Evolutionary conservation across 2,888 invertebrate species (phyloP).

Genomic region (Mythimna albipuncta): DNA sequence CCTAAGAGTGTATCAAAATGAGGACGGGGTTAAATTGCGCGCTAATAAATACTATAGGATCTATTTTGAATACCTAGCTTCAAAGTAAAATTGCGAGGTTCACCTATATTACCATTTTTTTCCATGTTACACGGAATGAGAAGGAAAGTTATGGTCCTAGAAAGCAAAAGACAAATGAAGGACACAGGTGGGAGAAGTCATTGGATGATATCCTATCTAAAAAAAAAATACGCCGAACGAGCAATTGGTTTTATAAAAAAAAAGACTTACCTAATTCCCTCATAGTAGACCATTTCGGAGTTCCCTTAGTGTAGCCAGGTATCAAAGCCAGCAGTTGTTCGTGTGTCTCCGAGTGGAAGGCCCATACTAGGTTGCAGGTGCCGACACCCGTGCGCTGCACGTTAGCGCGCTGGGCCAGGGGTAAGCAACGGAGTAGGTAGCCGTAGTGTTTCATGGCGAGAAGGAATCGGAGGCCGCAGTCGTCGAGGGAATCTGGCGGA

Average conservation of each 20-base stretch:
- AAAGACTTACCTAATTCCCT: conserved; percentile 93
- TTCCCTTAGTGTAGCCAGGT: conserved; percentile 96
- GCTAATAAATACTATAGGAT: background rate
- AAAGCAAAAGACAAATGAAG: too few relatives aligned
- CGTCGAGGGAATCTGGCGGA: conserved; percentile 95
- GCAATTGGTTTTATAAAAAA: too few relatives aligned
- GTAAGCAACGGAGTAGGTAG: conserved; percentile 97
- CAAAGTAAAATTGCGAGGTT: background rate
- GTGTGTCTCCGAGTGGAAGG: conserved; percentile 99
- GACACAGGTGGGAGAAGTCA: too few relatives aligned
- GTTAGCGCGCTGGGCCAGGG: conserved; percentile 96
- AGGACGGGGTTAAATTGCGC: background rate
- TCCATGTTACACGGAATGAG: too few relatives aligned
- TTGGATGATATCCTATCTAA: too few relatives aligned
- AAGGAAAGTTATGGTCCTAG: too few relatives aligned
- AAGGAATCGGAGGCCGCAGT: conserved; percentile 98
- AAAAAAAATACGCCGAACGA: too few relatives aligned
- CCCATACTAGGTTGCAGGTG: conserved; percentile 99
- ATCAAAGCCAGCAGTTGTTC: conserved; percentile 97
- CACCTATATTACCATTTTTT: too few relatives aligned
- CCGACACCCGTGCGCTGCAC: conserved; percentile 97
- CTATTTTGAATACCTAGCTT: background rate
- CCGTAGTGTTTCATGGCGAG: conserved; percentile 99
- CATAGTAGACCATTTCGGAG: conserved; percentile 97
- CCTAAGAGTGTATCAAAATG: too few relatives aligned